Percentiles rank a stretch among this genome's conserved stretches.
Conservation (phyloP, 1,140 invertebrate genomes). For the Lordiphosa mommai region DNA sequence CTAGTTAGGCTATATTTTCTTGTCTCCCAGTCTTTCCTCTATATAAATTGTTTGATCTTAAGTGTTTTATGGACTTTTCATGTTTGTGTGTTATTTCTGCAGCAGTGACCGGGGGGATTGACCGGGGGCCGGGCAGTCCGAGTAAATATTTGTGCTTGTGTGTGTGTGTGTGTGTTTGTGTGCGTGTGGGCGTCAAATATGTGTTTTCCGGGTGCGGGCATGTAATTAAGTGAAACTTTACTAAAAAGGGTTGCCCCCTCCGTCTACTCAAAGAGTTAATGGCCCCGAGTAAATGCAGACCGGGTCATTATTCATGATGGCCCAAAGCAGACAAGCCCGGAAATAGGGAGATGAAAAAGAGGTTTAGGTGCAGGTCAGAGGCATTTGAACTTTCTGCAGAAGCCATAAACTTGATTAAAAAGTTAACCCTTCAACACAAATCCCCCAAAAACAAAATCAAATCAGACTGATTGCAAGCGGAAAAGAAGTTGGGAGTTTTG, state of each 20-base stretch:
- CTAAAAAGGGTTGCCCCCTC: slow-evolving; percentile 57
- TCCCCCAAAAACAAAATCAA: no score
- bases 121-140: not conserved
- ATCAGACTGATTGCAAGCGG: no score
- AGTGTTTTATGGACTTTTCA: slow-evolving; percentile 78
- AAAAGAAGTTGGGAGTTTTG: no score
- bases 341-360: not conserved
- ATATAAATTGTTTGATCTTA: slow-evolving; percentile 57
- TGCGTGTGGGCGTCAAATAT: slow-evolving; percentile 14
- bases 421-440: not conserved
- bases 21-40: not conserved
- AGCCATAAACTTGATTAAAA: slow-evolving; percentile 26
- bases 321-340: not conserved
- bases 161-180: slow-evolving; percentile 7
- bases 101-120: slow-evolving; percentile 7
- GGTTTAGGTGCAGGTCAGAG: slow-evolving; percentile 15
- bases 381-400: slow-evolving; percentile 7
- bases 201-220: slow-evolving; percentile 53
- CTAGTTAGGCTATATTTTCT: slow-evolving; percentile 46
- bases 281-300: slow-evolving; percentile 6
- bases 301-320: slow-evolving; percentile 32
- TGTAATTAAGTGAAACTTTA: slow-evolving; percentile 68
- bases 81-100: slow-evolving; percentile 68
- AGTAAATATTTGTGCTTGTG: slow-evolving; percentile 26
- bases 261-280: not conserved